Percentiles rank a stretch among this genome's conserved stretches.
Evolutionary conservation across 2,113 vertebrate species (phyloP).

Genomic region (Ellobius talpinus): DNA sequence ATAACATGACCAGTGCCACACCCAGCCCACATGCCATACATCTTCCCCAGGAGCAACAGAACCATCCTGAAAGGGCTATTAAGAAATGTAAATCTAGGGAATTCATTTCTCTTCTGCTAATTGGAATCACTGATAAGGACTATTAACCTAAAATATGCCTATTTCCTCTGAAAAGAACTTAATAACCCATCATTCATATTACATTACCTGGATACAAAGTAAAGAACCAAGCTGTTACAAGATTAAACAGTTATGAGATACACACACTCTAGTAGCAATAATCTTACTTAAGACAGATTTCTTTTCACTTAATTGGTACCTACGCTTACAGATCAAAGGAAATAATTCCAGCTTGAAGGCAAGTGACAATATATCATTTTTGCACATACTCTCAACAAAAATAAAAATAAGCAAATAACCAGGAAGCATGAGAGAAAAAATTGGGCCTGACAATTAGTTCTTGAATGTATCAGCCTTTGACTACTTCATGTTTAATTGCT

Average conservation of each 20-base stretch:
- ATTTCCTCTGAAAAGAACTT: constrained; percentile 78
- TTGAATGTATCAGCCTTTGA: not conserved
- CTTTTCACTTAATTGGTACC: constrained; percentile 75
- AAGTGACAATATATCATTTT: constrained; percentile 43
- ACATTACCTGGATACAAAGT: constrained; percentile 57
- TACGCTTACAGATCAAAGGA: constrained; percentile 65
- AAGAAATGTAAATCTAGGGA: constrained; percentile 68
- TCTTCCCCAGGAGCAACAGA: constrained; percentile 57
- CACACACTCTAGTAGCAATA: not conserved
- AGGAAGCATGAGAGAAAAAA: constrained; percentile 13
- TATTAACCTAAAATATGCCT: constrained; percentile 82
- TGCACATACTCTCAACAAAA: constrained; percentile 58
- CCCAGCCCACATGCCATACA: not conserved
- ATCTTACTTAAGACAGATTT: constrained; percentile 76
- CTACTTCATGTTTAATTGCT: constrained; percentile 27
- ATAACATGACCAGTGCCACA: not conserved
- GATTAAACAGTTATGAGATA: constrained; percentile 70
- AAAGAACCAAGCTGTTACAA: constrained; percentile 57
- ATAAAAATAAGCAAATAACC: constrained; percentile 55
- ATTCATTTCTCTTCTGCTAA: constrained; percentile 79
- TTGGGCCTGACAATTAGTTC: constrained; percentile 36
- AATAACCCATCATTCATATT: constrained; percentile 77
- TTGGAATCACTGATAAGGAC: constrained; percentile 78
- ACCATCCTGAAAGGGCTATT: constrained; percentile 62
- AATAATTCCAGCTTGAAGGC: constrained; percentile 64